Evolutionary conservation across 2,797 vertebrate species (phyloP).

Genomic region (Kryptolebias ocellatus): DNA sequence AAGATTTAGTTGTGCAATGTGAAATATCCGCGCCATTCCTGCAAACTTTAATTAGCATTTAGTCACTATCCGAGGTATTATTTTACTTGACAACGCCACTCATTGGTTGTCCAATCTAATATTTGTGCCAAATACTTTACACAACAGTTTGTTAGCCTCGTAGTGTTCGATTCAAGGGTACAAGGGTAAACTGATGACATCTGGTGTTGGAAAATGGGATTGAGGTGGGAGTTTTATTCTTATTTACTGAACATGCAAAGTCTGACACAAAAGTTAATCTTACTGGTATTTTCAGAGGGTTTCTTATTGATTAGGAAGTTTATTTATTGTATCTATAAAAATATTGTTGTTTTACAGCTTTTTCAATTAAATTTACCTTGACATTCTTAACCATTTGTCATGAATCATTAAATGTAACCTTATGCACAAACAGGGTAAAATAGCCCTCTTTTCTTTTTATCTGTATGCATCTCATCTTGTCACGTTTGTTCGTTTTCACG

Average conservation of each 20-base stretch:
- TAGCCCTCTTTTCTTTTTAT: constrained; percentile 18
- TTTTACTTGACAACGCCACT: constrained; percentile 9
- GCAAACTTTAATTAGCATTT: neutral
- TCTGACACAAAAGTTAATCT: constrained; percentile 17
- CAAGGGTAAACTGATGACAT: constrained; percentile 39
- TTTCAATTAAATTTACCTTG: neutral
- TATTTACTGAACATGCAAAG: constrained; percentile 18
- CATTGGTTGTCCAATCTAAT: neutral
- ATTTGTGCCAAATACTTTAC: neutral
- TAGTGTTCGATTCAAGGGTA: neutral
- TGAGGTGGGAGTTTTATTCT: constrained; percentile 16
- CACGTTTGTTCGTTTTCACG: constrained; percentile 1
- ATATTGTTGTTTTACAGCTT: neutral
- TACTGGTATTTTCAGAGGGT: constrained; percentile 40
- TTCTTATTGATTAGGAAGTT: constrained; percentile 12
- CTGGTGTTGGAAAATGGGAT: constrained; percentile 56
- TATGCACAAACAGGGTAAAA: constrained; percentile 10
- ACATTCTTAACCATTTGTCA: neutral
- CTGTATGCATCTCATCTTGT: constrained; percentile 7
- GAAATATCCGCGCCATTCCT: neutral
- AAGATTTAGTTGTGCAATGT: constrained; percentile 4
- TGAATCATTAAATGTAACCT: neutral
- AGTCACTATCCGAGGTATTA: neutral
- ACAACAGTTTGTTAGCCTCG: neutral
- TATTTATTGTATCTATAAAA: neutral